Percentiles rank a stretch among this genome's conserved stretches.
phyloP scores from a whole-genome alignment of 2,113 vertebrate genomes.

The Gadus macrocephalus region DNA sequence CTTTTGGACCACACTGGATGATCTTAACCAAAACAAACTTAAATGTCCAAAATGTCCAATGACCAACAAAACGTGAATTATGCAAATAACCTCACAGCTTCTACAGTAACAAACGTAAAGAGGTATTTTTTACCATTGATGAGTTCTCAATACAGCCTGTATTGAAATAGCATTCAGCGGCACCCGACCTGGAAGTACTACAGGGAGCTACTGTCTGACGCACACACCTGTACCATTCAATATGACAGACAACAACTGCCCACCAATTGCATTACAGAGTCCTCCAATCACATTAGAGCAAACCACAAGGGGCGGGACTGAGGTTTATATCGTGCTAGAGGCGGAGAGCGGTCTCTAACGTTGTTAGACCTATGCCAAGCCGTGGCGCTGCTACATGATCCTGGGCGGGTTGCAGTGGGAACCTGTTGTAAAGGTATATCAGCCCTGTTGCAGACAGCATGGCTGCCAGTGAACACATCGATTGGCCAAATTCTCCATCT shows the following conservation, averaged over 20 bases:
- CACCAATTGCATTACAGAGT: constrained; percentile 37
- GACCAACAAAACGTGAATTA: no score
- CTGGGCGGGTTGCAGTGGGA: not conserved
- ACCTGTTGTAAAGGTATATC: not conserved
- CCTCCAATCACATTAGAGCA: constrained; percentile 44
- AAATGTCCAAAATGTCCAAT: no score
- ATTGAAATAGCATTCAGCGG: not conserved
- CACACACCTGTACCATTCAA: constrained; percentile 43
- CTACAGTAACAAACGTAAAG: no score
- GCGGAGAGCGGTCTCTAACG: constrained; percentile 43
- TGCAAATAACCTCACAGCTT: no score
- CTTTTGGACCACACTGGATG: no score
- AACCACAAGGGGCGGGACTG: constrained; percentile 9
- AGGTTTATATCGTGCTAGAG: constrained; percentile 24
- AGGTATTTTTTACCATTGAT: no score
- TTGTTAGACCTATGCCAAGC: constrained; percentile 36
- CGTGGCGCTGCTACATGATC: constrained; percentile 9
- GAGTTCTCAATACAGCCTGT: not conserved
- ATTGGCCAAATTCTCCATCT: constrained; percentile 24
- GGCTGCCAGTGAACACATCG: constrained; percentile 17
- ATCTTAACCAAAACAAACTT: no score
- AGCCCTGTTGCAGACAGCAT: constrained; percentile 2
- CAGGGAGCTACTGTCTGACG: constrained; percentile 30
- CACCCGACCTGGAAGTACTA: constrained; percentile 17
- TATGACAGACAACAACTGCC: constrained; percentile 53